Base-by-base conservation (phyloP, 2,888 invertebrate genomes). In the Nemurella pictetii region DNA sequence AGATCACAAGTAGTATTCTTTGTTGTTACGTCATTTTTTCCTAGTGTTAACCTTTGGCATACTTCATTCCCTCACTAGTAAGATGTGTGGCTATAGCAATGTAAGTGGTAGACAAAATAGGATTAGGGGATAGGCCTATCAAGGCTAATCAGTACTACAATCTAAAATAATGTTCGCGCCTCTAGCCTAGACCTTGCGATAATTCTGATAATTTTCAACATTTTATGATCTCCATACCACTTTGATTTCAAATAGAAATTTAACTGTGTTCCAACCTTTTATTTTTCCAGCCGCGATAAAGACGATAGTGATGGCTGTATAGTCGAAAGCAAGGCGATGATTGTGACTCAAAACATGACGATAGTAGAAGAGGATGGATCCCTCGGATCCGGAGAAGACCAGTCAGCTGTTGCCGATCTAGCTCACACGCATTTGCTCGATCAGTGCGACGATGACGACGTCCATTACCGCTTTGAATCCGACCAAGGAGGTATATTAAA, bases 361-460 rank as follows among this genome's bases (percentile, higher is more conserved):
- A 91, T 91, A 84, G 90, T 90, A 15, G 91, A 91, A 85, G 91
- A 92, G 85, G 90, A 90, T 86, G 90, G 90, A 80, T 90, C 89
- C 73, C 89, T 91, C 87, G 91, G 91, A 27, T 91, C 91, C 87
- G 87, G 87, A n/a, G 92, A 92, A 87, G 91, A 91, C 84, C 90
- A 91, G 86, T 90, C 91, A 85, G 92, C 92, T 74, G 92, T 92
- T 86, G 91, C 92, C 83, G 87, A 86, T 26, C 92, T 92, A 87
- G 90, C 93, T 87, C 92, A 92, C n/a, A 90, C 93, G 82, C 93
- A 93, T 88, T 91, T 92, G 87, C 89, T 93, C 87, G 93, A 93
- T 87, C 90, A 92, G n/a, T 92, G 92, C 87, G 90, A 89, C 87
- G 89, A 90, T 84, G 90, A 89, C 83, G 90, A 89, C 83, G 90